Percentiles rank a stretch among this genome's conserved stretches.
phyloP scores from a whole-genome alignment of 2,888 invertebrate species.

The Agapostemon virescens region DNA sequence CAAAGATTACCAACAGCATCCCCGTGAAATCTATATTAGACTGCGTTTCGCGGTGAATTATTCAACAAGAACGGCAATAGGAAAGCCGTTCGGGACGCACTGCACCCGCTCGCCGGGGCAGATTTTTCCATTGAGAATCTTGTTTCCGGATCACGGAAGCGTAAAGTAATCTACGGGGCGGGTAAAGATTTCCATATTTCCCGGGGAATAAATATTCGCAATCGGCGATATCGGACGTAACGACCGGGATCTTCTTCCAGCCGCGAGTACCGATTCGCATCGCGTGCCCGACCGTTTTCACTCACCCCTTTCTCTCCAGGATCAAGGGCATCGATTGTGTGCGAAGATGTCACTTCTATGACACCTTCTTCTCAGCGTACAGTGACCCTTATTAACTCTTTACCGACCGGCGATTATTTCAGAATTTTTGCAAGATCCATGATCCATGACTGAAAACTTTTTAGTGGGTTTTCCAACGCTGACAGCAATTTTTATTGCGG shows the following conservation, averaged over 20 bases:
- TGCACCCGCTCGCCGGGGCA: background rate
- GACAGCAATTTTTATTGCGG: no score
- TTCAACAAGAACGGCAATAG: background rate
- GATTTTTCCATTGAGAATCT: background rate
- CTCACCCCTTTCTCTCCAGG: background rate
- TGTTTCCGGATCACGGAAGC: background rate
- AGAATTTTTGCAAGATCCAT: no score
- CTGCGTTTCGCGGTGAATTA: background rate
- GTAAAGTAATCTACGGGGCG: background rate
- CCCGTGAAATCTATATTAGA: background rate
- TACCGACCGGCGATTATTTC: no score
- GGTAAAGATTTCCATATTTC: background rate
- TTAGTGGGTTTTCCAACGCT: no score
- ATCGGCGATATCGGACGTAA: background rate
- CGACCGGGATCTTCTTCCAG: background rate
- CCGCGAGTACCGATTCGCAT: background rate
- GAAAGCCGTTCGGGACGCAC: background rate
- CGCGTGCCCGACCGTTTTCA: no score
- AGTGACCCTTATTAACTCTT: no score
- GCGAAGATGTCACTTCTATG: no score
- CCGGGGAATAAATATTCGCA: background rate
- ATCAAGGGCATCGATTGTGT: background rate
- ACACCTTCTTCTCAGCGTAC: no score
- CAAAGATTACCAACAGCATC: background rate
- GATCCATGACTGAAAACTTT: no score